Evolutionary conservation across 2,797 vertebrate species (phyloP), one percentile per base, ranked within the genome.

Genomic region (Girardinus metallicus): DNA sequence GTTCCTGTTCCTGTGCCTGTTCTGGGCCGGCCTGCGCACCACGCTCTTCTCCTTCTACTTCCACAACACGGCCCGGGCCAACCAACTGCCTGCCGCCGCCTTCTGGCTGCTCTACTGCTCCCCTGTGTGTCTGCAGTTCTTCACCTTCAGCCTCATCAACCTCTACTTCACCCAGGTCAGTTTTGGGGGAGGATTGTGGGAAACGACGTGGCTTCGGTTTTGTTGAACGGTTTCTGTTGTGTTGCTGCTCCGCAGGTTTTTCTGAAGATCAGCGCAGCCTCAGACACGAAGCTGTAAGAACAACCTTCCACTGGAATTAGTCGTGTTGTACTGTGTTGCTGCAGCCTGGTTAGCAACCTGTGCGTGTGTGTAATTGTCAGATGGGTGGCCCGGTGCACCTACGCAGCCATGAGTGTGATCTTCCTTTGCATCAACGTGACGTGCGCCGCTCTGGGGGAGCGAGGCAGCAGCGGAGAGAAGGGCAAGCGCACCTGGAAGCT

Each of bases 71-170:
- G 85, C 96, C 78, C 92, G 95, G 15, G 97, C 97, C 90, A 98
- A 97, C 87, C 96, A 91, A 79, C 91, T 97, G 36, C 95, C 95
- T 4, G 93, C 95, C 0, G 90, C 93, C 1, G 85, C 93, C 76
- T 97, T 96, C 86, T 98, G 97, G 97, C 95, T 97, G 73, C 95
- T 98, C 23, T 98, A 97, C 89, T 98, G 97, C 91, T 97, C 95
- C 88, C 97, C 97, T 0, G 97, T 98, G 7, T 98, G 97, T 84
- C 93, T 98, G 86, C 97, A 98, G 95, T 98, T 98, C 92, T 97
- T 97, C 94, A 97, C 97, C 0, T 93, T 98, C 87, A 97, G 96
- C 84, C 97, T 97, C 29, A 97, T 98, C 85, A 97, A 96, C 86
- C 94, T 97, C 78, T 98, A 98, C 90, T 98, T 97, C 83, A 97